Evolutionary conservation across 2,113 vertebrate genomes (phyloP).

Genomic region (Brachirus orientalis): DNA sequence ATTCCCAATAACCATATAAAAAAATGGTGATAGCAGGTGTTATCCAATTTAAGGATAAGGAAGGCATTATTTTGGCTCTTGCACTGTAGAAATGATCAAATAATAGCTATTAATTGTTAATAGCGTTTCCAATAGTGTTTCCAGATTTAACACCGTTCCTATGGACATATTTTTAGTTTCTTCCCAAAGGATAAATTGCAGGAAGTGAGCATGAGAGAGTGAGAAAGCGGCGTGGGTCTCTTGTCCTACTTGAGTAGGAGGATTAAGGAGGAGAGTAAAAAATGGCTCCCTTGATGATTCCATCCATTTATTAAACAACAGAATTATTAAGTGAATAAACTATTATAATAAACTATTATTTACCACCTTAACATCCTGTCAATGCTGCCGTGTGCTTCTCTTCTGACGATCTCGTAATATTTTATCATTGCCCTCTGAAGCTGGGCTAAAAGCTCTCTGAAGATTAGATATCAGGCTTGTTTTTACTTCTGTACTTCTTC

Average conservation of each 20-base stretch:
- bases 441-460: constrained; percentile 54
- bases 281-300: constrained; percentile 53
- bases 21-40: too few relatives aligned
- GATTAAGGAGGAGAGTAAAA: constrained; percentile 67
- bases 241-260: constrained; percentile 70
- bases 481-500: constrained; percentile 53
- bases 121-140: too few relatives aligned
- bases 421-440: constrained; percentile 46
- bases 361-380: constrained; percentile 29
- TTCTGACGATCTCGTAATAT: constrained; percentile 43
- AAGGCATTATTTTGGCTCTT: too few relatives aligned
- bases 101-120: too few relatives aligned
- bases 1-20: too few relatives aligned
- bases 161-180: constrained; percentile 15
- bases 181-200: constrained; percentile 24
- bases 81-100: too few relatives aligned
- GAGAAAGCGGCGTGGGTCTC: constrained; percentile 16
- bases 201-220: constrained; percentile 12
- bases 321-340: constrained; percentile 64
- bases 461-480: constrained; percentile 50
- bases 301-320: constrained; percentile 74
- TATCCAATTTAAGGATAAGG: too few relatives aligned
- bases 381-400: constrained; percentile 15
- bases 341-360: constrained; percentile 50
- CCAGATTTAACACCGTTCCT: constrained; percentile 1